phyloP scores from a whole-genome alignment of 2,797 vertebrate species.

The Lindbergichthys nudifrons region DNA sequence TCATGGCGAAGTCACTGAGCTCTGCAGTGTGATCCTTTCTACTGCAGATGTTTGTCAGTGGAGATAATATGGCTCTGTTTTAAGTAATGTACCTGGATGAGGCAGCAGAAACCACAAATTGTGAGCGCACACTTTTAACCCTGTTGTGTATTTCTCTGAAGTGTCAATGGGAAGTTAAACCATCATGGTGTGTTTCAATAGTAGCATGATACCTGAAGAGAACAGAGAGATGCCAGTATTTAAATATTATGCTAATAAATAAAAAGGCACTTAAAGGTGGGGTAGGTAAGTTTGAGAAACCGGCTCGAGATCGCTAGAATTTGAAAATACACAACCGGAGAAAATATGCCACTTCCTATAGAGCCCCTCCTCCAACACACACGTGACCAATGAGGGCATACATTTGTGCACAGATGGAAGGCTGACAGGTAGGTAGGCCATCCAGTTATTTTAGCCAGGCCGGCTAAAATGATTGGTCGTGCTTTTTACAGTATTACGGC shows the following conservation, averaged over 20 bases:
- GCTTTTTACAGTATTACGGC: no score
- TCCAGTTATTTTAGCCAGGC: no score
- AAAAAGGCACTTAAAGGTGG: neutral
- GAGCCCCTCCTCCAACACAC: no score
- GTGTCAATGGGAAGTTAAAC: neutral
- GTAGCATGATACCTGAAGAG: neutral
- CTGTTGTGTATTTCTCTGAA: neutral
- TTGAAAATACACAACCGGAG: no score
- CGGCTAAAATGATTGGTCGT: no score
- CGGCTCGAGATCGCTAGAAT: no score
- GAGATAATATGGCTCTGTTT: neutral
- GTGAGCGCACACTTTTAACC: neutral
- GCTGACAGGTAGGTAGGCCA: no score
- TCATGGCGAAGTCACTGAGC: neutral
- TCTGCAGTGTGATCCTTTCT: no score
- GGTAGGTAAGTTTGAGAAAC: no score
- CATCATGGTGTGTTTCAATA: neutral
- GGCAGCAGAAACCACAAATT: neutral
- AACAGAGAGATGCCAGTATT: neutral
- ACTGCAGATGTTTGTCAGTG: neutral
- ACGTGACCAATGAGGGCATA: no score
- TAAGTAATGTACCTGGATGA: neutral
- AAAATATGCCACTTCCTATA: no score
- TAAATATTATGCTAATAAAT: neutral
- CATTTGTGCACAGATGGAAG: no score